These are phyloP conservation scores for Euborellia annulipes DNA, from an alignment of 1,140 invertebrate species.

Conservation along the genomic window DNA sequence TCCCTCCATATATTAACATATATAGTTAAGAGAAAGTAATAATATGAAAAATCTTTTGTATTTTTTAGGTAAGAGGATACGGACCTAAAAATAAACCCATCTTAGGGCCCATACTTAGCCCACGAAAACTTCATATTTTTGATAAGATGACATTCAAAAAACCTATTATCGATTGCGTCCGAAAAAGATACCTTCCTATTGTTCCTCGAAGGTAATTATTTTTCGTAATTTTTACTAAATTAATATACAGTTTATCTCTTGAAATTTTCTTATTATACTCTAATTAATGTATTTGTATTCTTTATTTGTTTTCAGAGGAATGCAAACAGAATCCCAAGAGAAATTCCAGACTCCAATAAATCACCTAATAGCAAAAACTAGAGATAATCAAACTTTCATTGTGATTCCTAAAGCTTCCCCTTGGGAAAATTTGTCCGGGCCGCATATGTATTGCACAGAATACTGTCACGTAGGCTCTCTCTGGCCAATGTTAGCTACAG, in stretches of 20 bases:
- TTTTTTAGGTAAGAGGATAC: background rate
- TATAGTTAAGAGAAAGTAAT: too few species aligned
- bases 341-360: background rate
- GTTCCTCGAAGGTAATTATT: slow-evolving; percentile 7
- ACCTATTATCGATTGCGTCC: slow-evolving; percentile 9
- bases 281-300: too few species aligned
- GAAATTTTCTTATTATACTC: too few species aligned
- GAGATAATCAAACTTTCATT: slow-evolving; percentile 7
- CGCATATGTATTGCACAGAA: slow-evolving; percentile 26
- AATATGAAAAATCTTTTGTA: background rate
- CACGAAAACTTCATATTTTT: background rate
- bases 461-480: slow-evolving; percentile 24
- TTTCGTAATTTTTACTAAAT: too few species aligned
- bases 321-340: background rate
- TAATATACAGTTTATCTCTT: too few species aligned
- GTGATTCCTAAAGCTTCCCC: slow-evolving; percentile 14
- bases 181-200: slow-evolving; percentile 10
- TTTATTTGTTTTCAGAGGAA: slow-evolving; percentile 1
- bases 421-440: slow-evolving; percentile 21
- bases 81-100: slow-evolving; percentile 1
- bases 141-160: background rate
- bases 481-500: too few species aligned
- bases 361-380: background rate
- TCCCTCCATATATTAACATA: too few species aligned
- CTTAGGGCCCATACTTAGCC: slow-evolving; percentile 1